Evolutionary conservation across 2,888 invertebrate genomes (phyloP).

Genomic region (Phalera bucephala): DNA sequence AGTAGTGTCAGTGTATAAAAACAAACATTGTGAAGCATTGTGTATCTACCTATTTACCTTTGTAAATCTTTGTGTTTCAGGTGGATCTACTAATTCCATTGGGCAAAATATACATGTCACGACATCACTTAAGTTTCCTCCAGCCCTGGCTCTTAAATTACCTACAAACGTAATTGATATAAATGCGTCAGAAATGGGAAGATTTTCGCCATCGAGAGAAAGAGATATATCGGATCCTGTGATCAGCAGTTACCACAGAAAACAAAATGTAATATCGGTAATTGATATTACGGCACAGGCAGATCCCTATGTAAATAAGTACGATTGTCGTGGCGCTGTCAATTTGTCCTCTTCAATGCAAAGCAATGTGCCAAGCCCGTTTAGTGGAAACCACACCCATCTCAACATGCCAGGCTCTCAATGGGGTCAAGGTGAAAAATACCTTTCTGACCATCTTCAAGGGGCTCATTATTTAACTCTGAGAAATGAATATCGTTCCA

Average conservation of each 20-base stretch:
- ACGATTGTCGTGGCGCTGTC: slow-evolving; percentile 86
- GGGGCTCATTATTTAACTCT: slow-evolving; percentile 85
- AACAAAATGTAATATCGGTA: slow-evolving; percentile 40
- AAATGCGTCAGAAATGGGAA: slow-evolving; percentile 84
- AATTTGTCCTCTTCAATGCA: slow-evolving; percentile 88
- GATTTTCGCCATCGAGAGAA: slow-evolving; percentile 85
- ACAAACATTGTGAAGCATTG: background rate
- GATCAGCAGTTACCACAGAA: slow-evolving; percentile 72
- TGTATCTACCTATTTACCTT: background rate
- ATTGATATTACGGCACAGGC: slow-evolving; percentile 62
- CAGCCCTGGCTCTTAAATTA: slow-evolving; percentile 78
- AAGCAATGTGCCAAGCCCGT: slow-evolving; percentile 88
- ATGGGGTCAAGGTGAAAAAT: slow-evolving; percentile 87
- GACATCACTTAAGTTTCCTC: slow-evolving; percentile 75
- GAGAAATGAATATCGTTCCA: slow-evolving; percentile 71
- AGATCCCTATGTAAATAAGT: slow-evolving; percentile 85
- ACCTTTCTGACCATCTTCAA: slow-evolving; percentile 86
- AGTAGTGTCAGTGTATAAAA: background rate
- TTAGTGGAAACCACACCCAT: slow-evolving; percentile 84
- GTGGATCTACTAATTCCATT: slow-evolving; percentile 44
- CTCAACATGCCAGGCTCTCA: slow-evolving; percentile 90
- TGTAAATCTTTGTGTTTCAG: slow-evolving; percentile 26
- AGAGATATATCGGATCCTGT: slow-evolving; percentile 86
- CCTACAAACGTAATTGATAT: slow-evolving; percentile 85
- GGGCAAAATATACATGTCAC: slow-evolving; percentile 73